A percentile compares a stretch with the other conserved stretches of the same genome.
These are phyloP conservation scores for Lithodes maja DNA, from an alignment of 2,888 invertebrate genomes.

Conservation along the genomic window DNA sequence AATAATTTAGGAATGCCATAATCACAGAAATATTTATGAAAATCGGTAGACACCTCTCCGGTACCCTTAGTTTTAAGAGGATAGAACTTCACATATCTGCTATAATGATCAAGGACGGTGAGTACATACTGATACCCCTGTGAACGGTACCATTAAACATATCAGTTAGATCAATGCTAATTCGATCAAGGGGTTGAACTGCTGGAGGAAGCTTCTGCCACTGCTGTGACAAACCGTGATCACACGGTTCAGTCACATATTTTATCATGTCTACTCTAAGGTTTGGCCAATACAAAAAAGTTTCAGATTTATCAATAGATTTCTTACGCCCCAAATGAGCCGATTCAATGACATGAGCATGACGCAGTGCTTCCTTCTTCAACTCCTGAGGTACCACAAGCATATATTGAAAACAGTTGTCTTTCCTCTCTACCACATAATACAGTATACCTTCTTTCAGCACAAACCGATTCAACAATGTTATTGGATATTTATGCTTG, in stretches of 20 bases:
- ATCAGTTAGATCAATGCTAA: neutral
- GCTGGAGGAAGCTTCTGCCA: neutral
- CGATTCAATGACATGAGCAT: neutral
- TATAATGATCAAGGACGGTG: neutral
- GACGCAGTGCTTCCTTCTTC: neutral
- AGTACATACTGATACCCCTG: neutral
- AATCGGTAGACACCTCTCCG: neutral
- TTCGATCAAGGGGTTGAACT: slow-evolving; percentile 8
- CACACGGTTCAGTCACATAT: neutral
- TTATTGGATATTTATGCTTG: neutral
- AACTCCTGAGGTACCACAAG: slow-evolving; percentile 8
- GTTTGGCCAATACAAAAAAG: slow-evolving; percentile 15
- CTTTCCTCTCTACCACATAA: neutral
- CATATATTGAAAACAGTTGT: neutral
- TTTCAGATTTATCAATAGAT: neutral
- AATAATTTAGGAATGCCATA: neutral
- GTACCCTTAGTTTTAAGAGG: slow-evolving; percentile 3
- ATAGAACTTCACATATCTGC: neutral
- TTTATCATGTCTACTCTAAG: neutral
- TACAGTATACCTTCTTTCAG: neutral
- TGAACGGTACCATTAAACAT: slow-evolving; percentile 1
- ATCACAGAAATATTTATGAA: slow-evolving; percentile 11
- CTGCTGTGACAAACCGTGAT: neutral
- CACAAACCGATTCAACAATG: neutral
- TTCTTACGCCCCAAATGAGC: neutral